Conservation (phyloP, 1,140 invertebrate genomes). For the Pogonus chalceus region DNA sequence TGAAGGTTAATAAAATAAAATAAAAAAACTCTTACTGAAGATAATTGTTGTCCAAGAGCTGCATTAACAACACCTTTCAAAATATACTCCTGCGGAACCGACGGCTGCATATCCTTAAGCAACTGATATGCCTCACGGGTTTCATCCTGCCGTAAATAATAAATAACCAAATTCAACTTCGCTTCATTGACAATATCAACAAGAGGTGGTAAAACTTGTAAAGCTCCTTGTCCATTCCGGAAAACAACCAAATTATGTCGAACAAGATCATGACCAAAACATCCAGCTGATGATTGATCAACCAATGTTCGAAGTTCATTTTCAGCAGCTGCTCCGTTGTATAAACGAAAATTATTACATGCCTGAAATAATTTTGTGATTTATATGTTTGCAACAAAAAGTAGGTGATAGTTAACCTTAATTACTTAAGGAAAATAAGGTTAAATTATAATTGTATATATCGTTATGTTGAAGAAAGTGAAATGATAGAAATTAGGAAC, state of each 20-base stretch:
- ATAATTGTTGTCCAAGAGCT: conserved; percentile 81
- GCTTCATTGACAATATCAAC: conserved; percentile 96
- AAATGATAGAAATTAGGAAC: no score
- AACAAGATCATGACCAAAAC: conserved; percentile 86
- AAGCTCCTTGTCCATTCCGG: conserved; percentile 83
- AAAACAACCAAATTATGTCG: conserved; percentile 96
- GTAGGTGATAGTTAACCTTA: no score
- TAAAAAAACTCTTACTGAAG: conserved; percentile 54
- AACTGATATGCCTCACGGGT: conserved; percentile 81
- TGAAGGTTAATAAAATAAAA: neutral
- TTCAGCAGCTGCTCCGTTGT: conserved; percentile 91
- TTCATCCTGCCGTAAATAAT: conserved; percentile 86
- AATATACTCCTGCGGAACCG: conserved; percentile 92
- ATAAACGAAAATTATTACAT: conserved; percentile 53
- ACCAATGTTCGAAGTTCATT: conserved; percentile 68
- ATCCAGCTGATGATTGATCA: conserved; percentile 70
- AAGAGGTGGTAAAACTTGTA: conserved; percentile 79
- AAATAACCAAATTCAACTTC: conserved; percentile 89
- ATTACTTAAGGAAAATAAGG: no score
- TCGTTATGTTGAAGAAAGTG: no score
- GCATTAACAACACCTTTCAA: conserved; percentile 94
- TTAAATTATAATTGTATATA: no score
- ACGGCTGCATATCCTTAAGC: conserved; percentile 86
- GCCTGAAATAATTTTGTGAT: conserved; percentile 20
- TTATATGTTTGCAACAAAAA: no score